Evolutionary conservation across 2,888 invertebrate genomes (phyloP), one percentile per base, ranked within the genome.

Genomic region (Suillia variegata): DNA sequence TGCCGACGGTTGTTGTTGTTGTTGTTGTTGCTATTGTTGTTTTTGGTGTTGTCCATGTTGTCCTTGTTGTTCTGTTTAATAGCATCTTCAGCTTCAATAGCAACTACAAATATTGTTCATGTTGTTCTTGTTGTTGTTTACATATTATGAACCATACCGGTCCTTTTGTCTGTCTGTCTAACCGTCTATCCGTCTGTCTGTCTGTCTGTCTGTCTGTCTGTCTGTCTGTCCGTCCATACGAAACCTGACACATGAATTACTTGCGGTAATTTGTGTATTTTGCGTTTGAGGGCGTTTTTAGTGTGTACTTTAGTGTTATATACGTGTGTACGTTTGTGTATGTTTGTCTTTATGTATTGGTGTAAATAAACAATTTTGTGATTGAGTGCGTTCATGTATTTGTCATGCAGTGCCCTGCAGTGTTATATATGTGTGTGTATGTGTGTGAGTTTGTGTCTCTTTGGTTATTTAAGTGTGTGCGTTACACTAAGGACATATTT

Each of bases 11-110:
- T n/a, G n/a, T n/a, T n/a, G n/a, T n/a, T 63, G 56, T 59, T 26
- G 66, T 18, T 67, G 73, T 69, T 65, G 62, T 64, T 70, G 73
- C 67, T 64, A 65, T 67, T 70, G 70, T 60, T 66, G 63, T 63
- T 67, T 68, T 67, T 20, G 45, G 4, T 45, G 45, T 13, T 13
- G 45, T 38, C 20, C 6, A 3, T 45, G 45, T 20, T 45, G 18
- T 20, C 13, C 18, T 17, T 45, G 45, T 17, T 45, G 17, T 45
- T 38, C 13, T 8, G 20, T 21, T 47, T 47, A 47, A 47, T 21
- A n/a, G 18, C 20, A 47, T 42, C 17, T 42, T 15, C 4, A 47
- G 5, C 17, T 42, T 15, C 4, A 2, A 51, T 2, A 42, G n/a
- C 22, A 56, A 51, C 26, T 21, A 50, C 24, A 42, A 20, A 12